phyloP scores from a whole-genome alignment of 2,888 invertebrate species.

The Lampropteryx suffumata region DNA sequence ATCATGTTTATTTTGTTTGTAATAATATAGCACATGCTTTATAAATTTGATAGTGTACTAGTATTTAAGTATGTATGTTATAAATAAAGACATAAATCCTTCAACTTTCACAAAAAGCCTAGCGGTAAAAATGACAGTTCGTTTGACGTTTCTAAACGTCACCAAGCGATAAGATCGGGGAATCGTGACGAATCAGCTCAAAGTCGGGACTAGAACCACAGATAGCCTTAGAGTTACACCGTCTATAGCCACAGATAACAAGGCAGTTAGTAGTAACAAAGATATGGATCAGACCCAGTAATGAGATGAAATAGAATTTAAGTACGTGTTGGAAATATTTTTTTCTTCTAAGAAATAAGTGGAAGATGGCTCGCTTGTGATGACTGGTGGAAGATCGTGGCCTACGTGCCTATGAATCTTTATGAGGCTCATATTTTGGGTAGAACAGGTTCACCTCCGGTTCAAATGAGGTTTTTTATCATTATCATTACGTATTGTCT shows the following conservation, averaged over 20 bases:
- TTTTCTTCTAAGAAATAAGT: constrained; percentile 22
- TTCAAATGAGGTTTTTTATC: constrained; percentile 5
- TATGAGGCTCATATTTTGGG: constrained; percentile 18
- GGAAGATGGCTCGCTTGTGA: constrained; percentile 19
- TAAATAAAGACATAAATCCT: not conserved
- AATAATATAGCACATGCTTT: too few species aligned
- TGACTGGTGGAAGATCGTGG: constrained; percentile 19
- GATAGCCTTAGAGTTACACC: constrained; percentile 1
- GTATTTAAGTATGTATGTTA: too few species aligned
- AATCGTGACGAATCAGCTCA: constrained; percentile 33
- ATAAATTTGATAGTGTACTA: not conserved
- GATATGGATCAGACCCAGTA: constrained; percentile 31
- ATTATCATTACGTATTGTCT: too few species aligned
- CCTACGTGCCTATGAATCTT: constrained; percentile 20
- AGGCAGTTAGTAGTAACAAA: not conserved
- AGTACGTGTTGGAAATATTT: constrained; percentile 34
- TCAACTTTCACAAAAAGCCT: constrained; percentile 20
- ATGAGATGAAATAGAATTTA: constrained; percentile 33
- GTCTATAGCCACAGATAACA: constrained; percentile 8
- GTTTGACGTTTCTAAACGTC: constrained; percentile 33
- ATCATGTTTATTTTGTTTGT: too few species aligned
- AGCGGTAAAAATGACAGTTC: constrained; percentile 34
- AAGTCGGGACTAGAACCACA: constrained; percentile 23
- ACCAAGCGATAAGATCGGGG: constrained; percentile 33
- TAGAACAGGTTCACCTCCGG: constrained; percentile 7